These are phyloP conservation scores for Xanthia togata DNA, from an alignment of 2,888 invertebrate genomes.

Conservation along the genomic window DNA sequence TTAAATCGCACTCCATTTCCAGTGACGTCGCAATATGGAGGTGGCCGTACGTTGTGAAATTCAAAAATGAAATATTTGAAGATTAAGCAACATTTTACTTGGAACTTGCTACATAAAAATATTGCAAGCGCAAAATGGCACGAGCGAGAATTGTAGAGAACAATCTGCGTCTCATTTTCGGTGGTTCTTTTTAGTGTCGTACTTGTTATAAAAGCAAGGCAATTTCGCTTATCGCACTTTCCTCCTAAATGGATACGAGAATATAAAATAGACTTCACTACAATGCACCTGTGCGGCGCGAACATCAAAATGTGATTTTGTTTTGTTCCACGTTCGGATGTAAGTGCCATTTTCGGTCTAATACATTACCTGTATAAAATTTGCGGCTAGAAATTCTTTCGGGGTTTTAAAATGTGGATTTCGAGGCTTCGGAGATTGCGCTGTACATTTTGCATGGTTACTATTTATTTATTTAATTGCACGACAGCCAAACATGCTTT, in stretches of 20 bases:
- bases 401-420: constrained; percentile 35
- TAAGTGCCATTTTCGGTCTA: constrained; percentile 60
- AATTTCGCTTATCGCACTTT: constrained; percentile 74
- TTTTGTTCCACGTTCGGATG: constrained; percentile 59
- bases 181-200: constrained; percentile 66
- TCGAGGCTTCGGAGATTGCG: not conserved
- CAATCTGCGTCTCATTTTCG: constrained; percentile 67
- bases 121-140: constrained; percentile 61
- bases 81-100: constrained; percentile 59
- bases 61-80: constrained; percentile 59
- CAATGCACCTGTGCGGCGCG: constrained; percentile 58
- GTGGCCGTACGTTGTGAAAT: constrained; percentile 30
- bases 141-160: constrained; percentile 56
- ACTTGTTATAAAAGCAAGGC: constrained; percentile 71
- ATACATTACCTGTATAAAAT: constrained; percentile 54
- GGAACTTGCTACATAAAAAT: constrained; percentile 59
- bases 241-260: constrained; percentile 67
- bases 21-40: constrained; percentile 35
- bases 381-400: constrained; percentile 37
- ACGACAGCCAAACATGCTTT: not conserved
- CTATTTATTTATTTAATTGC: not conserved
- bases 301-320: constrained; percentile 64
- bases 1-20: constrained; percentile 44
- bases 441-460: not conserved
- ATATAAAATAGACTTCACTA: constrained; percentile 67